Conservation (phyloP, 2,888 invertebrate species). For the Salticus scenicus region DNA sequence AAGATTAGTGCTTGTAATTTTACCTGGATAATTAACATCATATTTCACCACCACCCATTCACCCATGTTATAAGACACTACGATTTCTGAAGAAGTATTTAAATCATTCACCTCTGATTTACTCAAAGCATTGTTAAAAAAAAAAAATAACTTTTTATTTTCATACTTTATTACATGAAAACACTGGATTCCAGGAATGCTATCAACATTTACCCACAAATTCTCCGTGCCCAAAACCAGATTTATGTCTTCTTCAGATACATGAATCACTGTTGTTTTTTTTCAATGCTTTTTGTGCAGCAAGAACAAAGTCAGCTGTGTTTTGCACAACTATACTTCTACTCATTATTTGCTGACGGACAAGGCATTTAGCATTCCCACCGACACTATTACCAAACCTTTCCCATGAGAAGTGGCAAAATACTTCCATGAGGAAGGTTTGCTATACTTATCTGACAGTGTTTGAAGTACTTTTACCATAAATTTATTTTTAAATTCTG, state of each 20-base stretch:
- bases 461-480: neutral
- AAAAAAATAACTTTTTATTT: too few relatives aligned
- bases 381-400: neutral
- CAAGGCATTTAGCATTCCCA: neutral
- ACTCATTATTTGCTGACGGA: neutral
- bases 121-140: too few relatives aligned
- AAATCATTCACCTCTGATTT: too few relatives aligned
- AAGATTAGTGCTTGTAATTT: too few relatives aligned
- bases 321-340: neutral
- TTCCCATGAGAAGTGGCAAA: constrained; percentile 5
- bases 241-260: neutral
- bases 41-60: too few relatives aligned
- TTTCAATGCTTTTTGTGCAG: neutral
- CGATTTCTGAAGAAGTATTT: too few relatives aligned
- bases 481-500: too few relatives aligned
- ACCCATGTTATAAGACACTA: too few relatives aligned
- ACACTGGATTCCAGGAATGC: neutral
- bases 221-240: neutral
- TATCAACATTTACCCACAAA: neutral
- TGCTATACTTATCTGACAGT: neutral
- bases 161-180: neutral
- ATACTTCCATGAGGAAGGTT: neutral
- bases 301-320: neutral
- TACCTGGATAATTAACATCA: too few relatives aligned
- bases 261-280: neutral